Evolutionary conservation across 1,140 invertebrate genomes (phyloP).

Genomic region (Lepidurus apus): DNA sequence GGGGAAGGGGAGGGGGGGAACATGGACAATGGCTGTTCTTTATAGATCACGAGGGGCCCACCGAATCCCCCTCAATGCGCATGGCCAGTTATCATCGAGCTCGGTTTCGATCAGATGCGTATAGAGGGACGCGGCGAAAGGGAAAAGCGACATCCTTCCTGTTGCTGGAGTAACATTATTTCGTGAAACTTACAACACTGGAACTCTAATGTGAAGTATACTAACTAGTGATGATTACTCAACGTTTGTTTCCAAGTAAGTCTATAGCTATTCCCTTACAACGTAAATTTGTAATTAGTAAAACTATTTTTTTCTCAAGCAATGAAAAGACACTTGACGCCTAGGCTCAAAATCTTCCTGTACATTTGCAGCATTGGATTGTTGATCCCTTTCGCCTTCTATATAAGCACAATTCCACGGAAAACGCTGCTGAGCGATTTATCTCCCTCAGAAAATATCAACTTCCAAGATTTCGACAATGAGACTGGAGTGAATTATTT

Average conservation of each 20-base stretch:
- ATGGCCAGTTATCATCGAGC: neutral
- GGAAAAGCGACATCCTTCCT: neutral
- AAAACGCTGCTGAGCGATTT: neutral
- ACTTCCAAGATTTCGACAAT: slow-evolving; percentile 38
- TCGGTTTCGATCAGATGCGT: neutral
- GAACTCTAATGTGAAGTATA: neutral
- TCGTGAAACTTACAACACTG: neutral
- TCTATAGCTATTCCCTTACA: neutral
- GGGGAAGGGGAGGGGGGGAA: too few relatives aligned
- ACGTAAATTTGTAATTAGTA: too few relatives aligned
- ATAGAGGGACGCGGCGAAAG: neutral
- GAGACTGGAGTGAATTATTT: slow-evolving; percentile 34
- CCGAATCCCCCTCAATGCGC: neutral
- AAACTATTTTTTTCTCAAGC: neutral
- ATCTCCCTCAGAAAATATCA: neutral
- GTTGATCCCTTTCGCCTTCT: neutral
- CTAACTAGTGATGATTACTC: neutral
- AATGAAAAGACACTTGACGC: neutral
- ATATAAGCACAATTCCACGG: neutral
- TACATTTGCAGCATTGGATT: neutral
- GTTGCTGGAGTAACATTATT: neutral
- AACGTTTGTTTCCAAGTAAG: neutral
- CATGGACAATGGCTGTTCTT: neutral
- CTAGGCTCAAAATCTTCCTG: neutral
- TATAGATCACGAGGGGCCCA: neutral